Conservation (phyloP, 2,113 vertebrate species). For the Cynopterus brachyotis region DNA sequence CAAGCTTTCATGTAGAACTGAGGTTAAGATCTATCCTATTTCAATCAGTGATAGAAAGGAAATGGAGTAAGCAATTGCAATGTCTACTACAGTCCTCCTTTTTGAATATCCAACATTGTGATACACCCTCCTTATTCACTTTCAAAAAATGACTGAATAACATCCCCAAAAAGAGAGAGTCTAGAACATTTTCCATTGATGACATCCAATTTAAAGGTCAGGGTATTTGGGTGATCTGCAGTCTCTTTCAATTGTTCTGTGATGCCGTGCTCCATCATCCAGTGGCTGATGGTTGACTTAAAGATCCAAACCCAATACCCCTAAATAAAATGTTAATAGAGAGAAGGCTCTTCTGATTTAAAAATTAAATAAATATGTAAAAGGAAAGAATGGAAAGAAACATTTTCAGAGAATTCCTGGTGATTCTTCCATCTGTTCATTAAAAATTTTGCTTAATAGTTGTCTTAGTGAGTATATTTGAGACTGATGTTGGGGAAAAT, state of each 20-base stretch:
- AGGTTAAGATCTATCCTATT: background rate
- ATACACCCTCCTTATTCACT: background rate
- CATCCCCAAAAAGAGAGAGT: background rate
- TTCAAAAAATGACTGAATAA: background rate
- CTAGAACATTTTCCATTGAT: background rate
- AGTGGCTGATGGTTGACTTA: background rate
- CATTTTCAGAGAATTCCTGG: background rate
- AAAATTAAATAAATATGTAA: background rate
- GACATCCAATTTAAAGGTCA: background rate
- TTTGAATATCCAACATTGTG: background rate
- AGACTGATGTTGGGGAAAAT: background rate
- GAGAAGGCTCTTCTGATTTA: background rate
- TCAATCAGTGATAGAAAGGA: background rate
- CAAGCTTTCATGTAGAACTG: background rate
- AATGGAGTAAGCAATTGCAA: fast-evolving
- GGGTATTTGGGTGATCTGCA: background rate
- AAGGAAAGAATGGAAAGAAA: background rate
- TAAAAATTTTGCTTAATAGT: background rate
- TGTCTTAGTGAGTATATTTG: background rate
- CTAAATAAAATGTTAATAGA: background rate
- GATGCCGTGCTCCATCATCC: background rate
- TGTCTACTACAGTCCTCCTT: background rate
- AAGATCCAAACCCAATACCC: background rate
- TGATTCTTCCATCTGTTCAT: background rate
- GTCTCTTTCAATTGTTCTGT: background rate